Conservation (phyloP, 2,888 invertebrate genomes). For the Patella pellucida region DNA sequence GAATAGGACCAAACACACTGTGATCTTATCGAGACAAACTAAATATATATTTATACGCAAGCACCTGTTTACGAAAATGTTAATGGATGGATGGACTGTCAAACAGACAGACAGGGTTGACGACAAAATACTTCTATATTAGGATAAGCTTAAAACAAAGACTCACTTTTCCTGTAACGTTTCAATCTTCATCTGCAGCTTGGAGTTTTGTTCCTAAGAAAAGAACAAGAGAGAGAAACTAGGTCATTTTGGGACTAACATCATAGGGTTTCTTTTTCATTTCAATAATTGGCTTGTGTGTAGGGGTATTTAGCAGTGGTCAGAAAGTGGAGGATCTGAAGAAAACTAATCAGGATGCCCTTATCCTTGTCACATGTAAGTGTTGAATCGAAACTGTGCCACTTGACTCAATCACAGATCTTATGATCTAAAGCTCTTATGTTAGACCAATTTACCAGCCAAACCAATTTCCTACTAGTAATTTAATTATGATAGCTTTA, state of each 20-base stretch:
- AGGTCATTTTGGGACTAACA: neutral
- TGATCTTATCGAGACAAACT: no score
- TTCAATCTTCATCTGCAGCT: conserved; percentile 57
- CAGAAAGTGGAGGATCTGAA: neutral
- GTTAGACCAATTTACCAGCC: neutral
- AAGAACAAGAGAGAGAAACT: conserved; percentile 18
- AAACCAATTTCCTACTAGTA: neutral
- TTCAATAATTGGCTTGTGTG: neutral
- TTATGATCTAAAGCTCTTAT: neutral
- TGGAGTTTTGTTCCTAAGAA: conserved; percentile 59
- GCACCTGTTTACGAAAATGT: no score
- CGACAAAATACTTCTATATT: neutral
- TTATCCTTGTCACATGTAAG: neutral
- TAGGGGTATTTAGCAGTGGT: neutral
- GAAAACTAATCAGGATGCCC: neutral
- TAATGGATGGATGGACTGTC: no score
- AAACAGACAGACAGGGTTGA: no score
- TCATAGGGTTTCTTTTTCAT: neutral
- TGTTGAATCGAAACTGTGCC: no score
- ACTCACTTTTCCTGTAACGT: conserved; percentile 61
- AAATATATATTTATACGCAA: no score
- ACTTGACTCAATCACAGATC: no score
- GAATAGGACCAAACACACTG: no score
- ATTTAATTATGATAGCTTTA: no score
- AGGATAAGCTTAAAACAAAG: conserved; percentile 15